Base-by-base conservation (phyloP, 1,140 invertebrate species). In the Homarus americanus region DNA sequence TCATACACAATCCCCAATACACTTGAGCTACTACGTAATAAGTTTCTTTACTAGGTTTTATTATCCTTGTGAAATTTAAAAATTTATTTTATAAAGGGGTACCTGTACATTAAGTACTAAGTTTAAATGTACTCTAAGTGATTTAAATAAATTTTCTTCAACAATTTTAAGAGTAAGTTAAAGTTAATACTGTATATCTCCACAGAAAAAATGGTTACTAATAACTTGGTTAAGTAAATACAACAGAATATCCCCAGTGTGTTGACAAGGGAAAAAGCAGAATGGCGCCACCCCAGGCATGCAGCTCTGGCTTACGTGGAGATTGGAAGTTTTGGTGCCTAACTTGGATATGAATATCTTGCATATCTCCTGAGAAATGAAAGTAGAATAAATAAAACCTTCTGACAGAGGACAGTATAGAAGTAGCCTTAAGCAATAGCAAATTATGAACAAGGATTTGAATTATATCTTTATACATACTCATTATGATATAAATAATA, bases 301-400 rank as follows among this genome's bases (percentile, higher is more conserved):
- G 88, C 78, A 90, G 41, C 82, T 83, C 69, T 36, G 76, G 88
- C 88, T 90, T 90, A 90, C 88, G 88, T 90, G 88, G 69, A 90
- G 88, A 63, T 72, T 90, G 88, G 88, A 83, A 90, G 88, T 90
- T 90, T 90, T 90, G 88, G 72, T 90, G 88, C 80, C 88, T 90
- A 90, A 90, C 88, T 90, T 84, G 88, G 80, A 90, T 90, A 90
- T 90, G 88, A 83, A 90, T 90, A 63, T 90, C 88, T 90, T 90
- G 88, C 82, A 90, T 82, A 76, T 90, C 88, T 76, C 88, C 88
- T 90, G 88, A 90, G 88, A 90, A 90, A 90, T 84, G 88, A 90
- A 84, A 90, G 88, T 83, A 90, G 40, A 76, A 53, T n/a, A 90
- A 63, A 83, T 58, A 76, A 41, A 83, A 66, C 28, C 72, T 79